phyloP scores from a whole-genome alignment of 2,113 vertebrate genomes.

The Scortum barcoo region DNA sequence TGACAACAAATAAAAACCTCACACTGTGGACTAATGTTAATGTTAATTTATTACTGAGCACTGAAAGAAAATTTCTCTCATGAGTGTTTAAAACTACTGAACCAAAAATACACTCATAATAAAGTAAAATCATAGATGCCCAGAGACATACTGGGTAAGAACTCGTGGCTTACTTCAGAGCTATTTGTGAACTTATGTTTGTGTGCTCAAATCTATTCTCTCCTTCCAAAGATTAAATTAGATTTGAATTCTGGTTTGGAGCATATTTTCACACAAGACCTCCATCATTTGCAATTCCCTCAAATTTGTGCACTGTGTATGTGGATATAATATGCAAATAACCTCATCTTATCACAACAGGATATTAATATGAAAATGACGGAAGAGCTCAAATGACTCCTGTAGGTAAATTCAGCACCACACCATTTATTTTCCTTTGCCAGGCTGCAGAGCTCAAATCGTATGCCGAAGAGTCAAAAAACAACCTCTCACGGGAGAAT shows the following conservation, averaged over 20 bases:
- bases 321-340: conserved; percentile 27
- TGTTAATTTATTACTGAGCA: neutral
- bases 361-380: conserved; percentile 50
- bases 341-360: conserved; percentile 8
- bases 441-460: neutral
- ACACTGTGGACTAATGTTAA: neutral
- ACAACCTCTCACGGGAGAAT: conserved; percentile 7
- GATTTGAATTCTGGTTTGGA: conserved; percentile 24
- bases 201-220: neutral
- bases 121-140: neutral
- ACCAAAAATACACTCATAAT: neutral
- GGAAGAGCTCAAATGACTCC: conserved; percentile 10
- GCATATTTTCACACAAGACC: neutral
- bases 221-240: neutral
- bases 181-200: no score
- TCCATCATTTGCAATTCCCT: conserved; percentile 33
- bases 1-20: neutral
- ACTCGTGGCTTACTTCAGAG: neutral
- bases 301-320: conserved; percentile 1
- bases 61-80: neutral
- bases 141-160: neutral
- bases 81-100: neutral
- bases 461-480: neutral
- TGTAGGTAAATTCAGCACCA: conserved; percentile 49
- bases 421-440: conserved; percentile 9